Evolutionary conservation across 2,888 invertebrate genomes (phyloP), one percentile per base, ranked within the genome.

Genomic region (Laspeyria flexula): DNA sequence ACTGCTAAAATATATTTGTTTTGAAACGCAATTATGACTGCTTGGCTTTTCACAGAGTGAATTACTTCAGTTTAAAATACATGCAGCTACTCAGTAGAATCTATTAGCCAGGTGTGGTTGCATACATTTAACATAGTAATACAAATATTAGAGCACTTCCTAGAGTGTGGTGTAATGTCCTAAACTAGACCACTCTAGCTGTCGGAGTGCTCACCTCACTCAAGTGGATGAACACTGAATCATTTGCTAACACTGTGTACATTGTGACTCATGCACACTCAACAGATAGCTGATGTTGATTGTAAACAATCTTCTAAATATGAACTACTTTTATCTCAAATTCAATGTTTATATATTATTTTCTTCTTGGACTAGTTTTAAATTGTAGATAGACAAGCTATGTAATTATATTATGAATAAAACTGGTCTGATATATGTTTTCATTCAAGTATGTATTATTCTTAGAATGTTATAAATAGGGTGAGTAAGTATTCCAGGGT

Each of bases 111-210:
- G 4, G 4, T 46, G 16, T 4, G 6, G 34, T 46, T 58, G 60
- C 54, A 55, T 65, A 43, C 43, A 55, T 53, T 59, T 55, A 55
- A 34, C 61, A 57, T 49, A 54, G 35, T 56, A 47, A 37, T 43
- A 55, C 42, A 50, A 46, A 53, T 50, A 55, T 50, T 27, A 11
- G 34, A 34, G 3, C 15, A 38, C 48, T 65, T 55, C 65, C 68
- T 55, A 12, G 34, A 46, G 21, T 39, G 41, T 57, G n/a, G n/a
- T 53, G 41, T 16, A 46, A 46, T 21, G 9, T 11, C 40, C 39
- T 13, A 16, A 11, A n/a, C n/a, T 13, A 27, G 21, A 27, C 16
- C n/a, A 33, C 4, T n/a, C 3, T 42, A 2, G 3, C 25, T 37
- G 30, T 42, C 15, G 16, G 10, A 11, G 12, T 13, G n/a, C 16